A percentile compares a stretch with the other conserved stretches of the same genome.
Conservation (phyloP, 2,113 vertebrate species). For the Periophthalmus modestus region DNA sequence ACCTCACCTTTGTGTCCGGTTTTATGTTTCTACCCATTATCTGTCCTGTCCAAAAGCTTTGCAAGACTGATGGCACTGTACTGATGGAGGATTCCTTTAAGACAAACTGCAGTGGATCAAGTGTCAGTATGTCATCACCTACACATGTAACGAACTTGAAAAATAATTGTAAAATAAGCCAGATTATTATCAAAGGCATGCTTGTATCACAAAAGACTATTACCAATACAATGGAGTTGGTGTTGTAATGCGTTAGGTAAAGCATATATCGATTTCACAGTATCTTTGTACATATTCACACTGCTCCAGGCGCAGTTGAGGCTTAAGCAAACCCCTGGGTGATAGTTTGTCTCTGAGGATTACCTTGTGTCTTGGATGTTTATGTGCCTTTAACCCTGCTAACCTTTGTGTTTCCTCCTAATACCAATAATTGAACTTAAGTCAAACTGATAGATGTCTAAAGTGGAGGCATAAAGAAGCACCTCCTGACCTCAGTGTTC, state of each 20-base stretch:
- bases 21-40: slow-evolving; percentile 67
- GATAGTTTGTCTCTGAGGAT: slow-evolving; percentile 20
- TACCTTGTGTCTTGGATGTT: slow-evolving; percentile 14
- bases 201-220: slow-evolving; percentile 40
- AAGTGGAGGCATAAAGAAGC: slow-evolving; percentile 52
- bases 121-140: slow-evolving; percentile 55
- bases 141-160: slow-evolving; percentile 32
- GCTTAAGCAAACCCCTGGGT: slow-evolving; percentile 16
- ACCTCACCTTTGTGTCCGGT: slow-evolving; percentile 67
- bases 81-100: slow-evolving; percentile 38
- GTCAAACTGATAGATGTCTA: slow-evolving; percentile 49
- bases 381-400: slow-evolving; percentile 21
- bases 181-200: slow-evolving; percentile 59
- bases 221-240: slow-evolving; percentile 50
- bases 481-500: slow-evolving; percentile 59
- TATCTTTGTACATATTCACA: slow-evolving; percentile 23
- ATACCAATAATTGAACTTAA: slow-evolving; percentile 45
- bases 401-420: slow-evolving; percentile 45
- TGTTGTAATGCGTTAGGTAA: slow-evolving; percentile 26
- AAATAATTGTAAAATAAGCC: slow-evolving; percentile 45
- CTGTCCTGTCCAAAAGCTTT: slow-evolving; percentile 43
- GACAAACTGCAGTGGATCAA: slow-evolving; percentile 41
- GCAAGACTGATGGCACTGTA: slow-evolving; percentile 56
- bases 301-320: slow-evolving; percentile 11
- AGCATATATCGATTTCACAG: slow-evolving; percentile 51